Evolutionary conservation across 2,888 invertebrate species (phyloP), one percentile per base, ranked within the genome.

Genomic region (Pachydiplax longipennis): DNA sequence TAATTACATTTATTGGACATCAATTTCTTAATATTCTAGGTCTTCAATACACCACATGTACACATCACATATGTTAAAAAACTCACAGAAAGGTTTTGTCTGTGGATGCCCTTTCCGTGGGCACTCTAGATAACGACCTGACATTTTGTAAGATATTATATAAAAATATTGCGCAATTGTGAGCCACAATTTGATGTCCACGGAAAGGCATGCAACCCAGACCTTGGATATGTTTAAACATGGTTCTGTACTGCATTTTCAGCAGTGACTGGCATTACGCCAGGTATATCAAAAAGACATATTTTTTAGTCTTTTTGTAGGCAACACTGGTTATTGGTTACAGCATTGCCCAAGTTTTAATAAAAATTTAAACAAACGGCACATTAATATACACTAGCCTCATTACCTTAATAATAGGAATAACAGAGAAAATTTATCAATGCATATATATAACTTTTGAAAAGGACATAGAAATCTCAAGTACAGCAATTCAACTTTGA

Each of bases 51-150:
- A 65, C 58, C 73, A 90, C 81, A 82, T 90, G 82, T 61, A 82
- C 81, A 90, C 82, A 81, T 81, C 82, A 81, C 82, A 82, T 81
- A 81, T 90, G 82, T 90, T 91, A 91, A 91, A 91, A 91, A 91
- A 81, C 73, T 65, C 80, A 91, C 91, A 90, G 58, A 80, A 90
- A 81, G 91, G 80, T 90, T 91, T 87, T 91, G 81, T 53, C 87
- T 90, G 91, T 90, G 90, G 90, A 90, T 91, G 91, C 91, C 92
- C 92, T 92, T 91, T 91, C 91, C 92, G 92, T 91, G 91, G 91
- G 90, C 92, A 92, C 91, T 91, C 92, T 92, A 92, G 92, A 92
- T 91, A 92, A 92, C 92, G 92, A 92, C 92, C 91, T 91, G 92
- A 91, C 92, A 91, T 91, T 81, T 91, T 81, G 90, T 90, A 91